Percentiles rank a stretch among this genome's conserved stretches.
These are phyloP conservation scores for Oscheius sp. DNA, from an alignment of 2,888 invertebrate species.

Conservation along the genomic window DNA sequence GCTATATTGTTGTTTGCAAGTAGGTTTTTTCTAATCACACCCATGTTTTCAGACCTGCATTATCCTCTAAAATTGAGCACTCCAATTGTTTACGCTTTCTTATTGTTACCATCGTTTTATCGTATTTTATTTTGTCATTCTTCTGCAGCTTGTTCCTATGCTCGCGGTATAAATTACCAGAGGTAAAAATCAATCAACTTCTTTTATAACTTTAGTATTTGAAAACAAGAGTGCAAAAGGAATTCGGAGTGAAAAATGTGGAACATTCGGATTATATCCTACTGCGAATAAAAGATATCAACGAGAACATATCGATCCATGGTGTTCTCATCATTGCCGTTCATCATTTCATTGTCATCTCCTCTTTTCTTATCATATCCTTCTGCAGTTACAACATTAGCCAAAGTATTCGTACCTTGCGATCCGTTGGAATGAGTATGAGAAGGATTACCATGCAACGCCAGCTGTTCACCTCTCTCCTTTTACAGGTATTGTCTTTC, in stretches of 20 bases:
- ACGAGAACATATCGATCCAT: not conserved
- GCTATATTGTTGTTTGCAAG: constrained; percentile 2
- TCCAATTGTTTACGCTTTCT: not conserved
- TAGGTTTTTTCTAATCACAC: not conserved
- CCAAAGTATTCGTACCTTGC: not conserved
- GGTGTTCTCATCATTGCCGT: constrained; percentile 8
- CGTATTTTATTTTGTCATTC: not conserved
- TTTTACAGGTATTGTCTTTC: constrained; percentile 14
- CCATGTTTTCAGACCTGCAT: not conserved
- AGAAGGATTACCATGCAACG: constrained; percentile 11
- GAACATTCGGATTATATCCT: constrained; percentile 9
- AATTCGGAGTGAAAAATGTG: constrained; percentile 1
- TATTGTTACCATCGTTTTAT: not conserved
- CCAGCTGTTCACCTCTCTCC: constrained; percentile 7
- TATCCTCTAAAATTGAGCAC: not conserved
- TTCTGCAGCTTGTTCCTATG: constrained; percentile 11
- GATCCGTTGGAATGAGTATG: not conserved
- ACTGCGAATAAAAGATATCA: not conserved
- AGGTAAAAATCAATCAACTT: not conserved
- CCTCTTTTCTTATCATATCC: not conserved
- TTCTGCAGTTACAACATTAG: constrained; percentile 12
- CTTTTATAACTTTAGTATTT: not conserved
- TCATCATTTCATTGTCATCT: not conserved
- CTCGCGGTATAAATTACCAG: not conserved
- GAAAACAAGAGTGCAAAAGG: not conserved